phyloP scores from a whole-genome alignment of 2,797 vertebrate species.

The Spatula clypeata region DNA sequence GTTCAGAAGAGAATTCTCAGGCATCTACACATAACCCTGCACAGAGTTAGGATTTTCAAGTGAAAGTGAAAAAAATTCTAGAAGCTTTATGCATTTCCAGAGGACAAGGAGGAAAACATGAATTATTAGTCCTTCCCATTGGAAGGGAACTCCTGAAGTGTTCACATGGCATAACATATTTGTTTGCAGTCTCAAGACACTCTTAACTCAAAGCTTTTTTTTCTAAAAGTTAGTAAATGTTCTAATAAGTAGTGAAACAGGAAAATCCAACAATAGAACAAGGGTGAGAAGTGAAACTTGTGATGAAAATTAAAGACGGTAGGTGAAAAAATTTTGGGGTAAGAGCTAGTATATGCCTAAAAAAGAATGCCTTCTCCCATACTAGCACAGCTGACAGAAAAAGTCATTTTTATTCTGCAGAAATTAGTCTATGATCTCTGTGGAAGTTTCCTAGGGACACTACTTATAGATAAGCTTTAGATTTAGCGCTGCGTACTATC shows the following conservation, averaged over 20 bases:
- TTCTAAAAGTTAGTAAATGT: background rate
- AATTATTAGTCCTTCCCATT: background rate
- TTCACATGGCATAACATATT: background rate
- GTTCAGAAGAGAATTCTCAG: background rate
- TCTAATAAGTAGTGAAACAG: too few species aligned
- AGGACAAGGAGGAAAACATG: background rate
- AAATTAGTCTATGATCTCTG: background rate
- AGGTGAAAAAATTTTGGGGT: background rate
- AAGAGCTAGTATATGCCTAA: background rate
- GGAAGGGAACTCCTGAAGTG: background rate
- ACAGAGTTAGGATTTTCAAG: background rate
- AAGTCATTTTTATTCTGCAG: background rate
- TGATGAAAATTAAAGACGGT: accelerated
- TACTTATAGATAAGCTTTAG: background rate
- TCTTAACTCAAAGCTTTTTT: background rate
- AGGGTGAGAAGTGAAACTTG: background rate
- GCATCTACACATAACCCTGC: background rate
- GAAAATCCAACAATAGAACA: background rate
- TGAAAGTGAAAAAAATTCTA: background rate
- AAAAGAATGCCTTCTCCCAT: background rate
- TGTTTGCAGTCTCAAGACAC: too few species aligned
- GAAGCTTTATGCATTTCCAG: background rate
- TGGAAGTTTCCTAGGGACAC: background rate
- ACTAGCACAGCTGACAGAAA: background rate
- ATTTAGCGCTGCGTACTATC: background rate